Evolutionary conservation across 2,888 invertebrate species (phyloP).

Genomic region (Amphipoea lucens): DNA sequence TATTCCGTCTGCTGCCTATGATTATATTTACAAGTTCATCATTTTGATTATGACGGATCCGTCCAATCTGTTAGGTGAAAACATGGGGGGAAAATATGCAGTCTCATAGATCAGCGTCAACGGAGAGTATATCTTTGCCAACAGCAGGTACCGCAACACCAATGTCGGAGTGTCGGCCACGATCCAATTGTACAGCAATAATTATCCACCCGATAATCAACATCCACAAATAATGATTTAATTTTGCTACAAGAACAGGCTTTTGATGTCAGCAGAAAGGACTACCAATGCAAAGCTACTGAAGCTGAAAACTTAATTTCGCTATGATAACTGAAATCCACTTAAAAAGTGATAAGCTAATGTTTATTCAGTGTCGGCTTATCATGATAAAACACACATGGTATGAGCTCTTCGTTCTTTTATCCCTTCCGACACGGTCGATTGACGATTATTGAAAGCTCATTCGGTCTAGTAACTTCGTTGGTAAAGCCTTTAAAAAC

Average conservation of each 20-base stretch:
- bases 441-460: constrained; percentile 52
- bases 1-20: constrained; percentile 1
- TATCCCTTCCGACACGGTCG: constrained; percentile 48
- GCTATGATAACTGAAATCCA: constrained; percentile 53
- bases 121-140: constrained; percentile 71
- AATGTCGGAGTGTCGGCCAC: constrained; percentile 78
- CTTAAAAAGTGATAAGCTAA: constrained; percentile 61
- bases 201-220: constrained; percentile 64
- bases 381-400: constrained; percentile 59
- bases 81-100: constrained; percentile 73
- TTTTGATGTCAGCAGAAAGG: constrained; percentile 18
- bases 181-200: constrained; percentile 73
- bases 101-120: constrained; percentile 76
- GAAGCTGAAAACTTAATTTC: constrained; percentile 57
- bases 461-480: constrained; percentile 37
- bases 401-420: constrained; percentile 44
- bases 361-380: constrained; percentile 64
- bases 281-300: constrained; percentile 20
- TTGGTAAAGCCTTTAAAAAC: constrained; percentile 29
- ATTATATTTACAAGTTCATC: constrained; percentile 47
- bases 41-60: constrained; percentile 58
- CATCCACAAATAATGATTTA: constrained; percentile 52
- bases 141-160: constrained; percentile 67
- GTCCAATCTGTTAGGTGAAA: constrained; percentile 43
- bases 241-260: constrained; percentile 38